These are phyloP conservation scores for Thereva nobilitata DNA, from an alignment of 2,888 invertebrate species.

Conservation along the genomic window DNA sequence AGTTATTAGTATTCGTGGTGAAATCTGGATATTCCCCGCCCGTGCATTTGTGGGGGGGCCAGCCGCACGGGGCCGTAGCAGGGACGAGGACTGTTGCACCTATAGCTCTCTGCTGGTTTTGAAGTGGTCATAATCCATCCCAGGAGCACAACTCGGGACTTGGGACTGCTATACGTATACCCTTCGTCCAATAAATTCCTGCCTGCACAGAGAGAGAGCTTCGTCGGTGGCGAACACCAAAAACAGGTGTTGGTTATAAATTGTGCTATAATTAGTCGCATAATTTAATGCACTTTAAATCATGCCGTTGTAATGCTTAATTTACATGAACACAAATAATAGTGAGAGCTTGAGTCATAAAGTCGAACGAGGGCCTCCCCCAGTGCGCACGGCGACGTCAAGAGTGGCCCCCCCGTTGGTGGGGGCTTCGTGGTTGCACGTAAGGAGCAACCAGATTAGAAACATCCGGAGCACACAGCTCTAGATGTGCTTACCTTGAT, in stretches of 20 bases:
- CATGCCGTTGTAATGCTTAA: slow-evolving; percentile 35
- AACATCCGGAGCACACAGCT: slow-evolving; percentile 5
- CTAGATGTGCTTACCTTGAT: slow-evolving; percentile 15
- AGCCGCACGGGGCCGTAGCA: neutral
- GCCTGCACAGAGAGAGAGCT: slow-evolving; percentile 7
- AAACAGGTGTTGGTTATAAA: slow-evolving; percentile 42
- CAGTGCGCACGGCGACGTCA: too few species aligned
- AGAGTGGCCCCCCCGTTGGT: too few species aligned
- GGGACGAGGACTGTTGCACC: slow-evolving; percentile 1
- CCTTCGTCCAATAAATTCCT: slow-evolving; percentile 23
- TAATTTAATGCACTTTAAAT: slow-evolving; percentile 42
- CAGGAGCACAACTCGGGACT: neutral
- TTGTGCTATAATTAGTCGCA: slow-evolving; percentile 38
- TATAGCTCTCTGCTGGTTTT: slow-evolving; percentile 2
- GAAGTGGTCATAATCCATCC: slow-evolving; percentile 19
- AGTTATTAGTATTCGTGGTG: slow-evolving; percentile 34
- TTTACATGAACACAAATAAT: slow-evolving; percentile 29
- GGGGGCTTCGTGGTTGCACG: too few species aligned
- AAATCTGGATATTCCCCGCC: neutral
- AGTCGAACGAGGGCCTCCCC: neutral
- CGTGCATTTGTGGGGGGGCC: neutral
- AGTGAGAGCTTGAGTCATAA: neutral
- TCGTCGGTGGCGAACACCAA: slow-evolving; percentile 35
- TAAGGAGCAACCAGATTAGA: neutral
- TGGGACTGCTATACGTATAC: neutral